phyloP scores from a whole-genome alignment of 2,888 invertebrate species.

The Acleris cristana region DNA sequence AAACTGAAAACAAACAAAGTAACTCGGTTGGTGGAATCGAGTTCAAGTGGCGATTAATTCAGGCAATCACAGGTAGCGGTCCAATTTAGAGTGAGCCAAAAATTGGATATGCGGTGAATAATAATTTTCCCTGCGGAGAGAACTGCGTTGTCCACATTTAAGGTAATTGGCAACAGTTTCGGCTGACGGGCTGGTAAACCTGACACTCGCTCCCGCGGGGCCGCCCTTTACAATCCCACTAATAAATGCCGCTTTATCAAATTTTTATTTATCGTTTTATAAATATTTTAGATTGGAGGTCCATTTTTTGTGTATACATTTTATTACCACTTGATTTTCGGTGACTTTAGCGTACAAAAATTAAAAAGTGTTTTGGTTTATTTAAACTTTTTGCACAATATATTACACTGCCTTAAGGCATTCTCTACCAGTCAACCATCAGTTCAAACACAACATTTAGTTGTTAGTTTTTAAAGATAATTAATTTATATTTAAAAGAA shows the following conservation, averaged over 20 bases:
- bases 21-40: constrained; percentile 28
- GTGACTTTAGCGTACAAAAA: too few relatives aligned
- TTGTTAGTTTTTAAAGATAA: too few relatives aligned
- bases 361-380: too few relatives aligned
- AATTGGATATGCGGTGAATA: constrained; percentile 79
- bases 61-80: constrained; percentile 67
- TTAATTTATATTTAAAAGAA: too few relatives aligned
- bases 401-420: too few relatives aligned
- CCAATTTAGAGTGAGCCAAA: constrained; percentile 73
- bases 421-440: too few relatives aligned
- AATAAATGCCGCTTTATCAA: constrained; percentile 79
- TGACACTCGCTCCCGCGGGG: constrained; percentile 74
- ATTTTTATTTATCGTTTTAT: constrained; percentile 66
- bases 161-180: constrained; percentile 81
- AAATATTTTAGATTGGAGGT: constrained; percentile 39
- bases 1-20: background rate
- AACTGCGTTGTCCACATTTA: constrained; percentile 81
- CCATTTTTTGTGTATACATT: too few relatives aligned
- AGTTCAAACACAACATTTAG: too few relatives aligned
- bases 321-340: too few relatives aligned
- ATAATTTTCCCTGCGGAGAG: constrained; percentile 77
- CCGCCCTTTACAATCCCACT: constrained; percentile 79
- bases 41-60: constrained; percentile 57
- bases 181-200: constrained; percentile 76
- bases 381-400: too few relatives aligned